A percentile compares a stretch with the other conserved stretches of the same genome.
Conservation (phyloP, 1,140 invertebrate species). For the Wasmannia auropunctata region DNA sequence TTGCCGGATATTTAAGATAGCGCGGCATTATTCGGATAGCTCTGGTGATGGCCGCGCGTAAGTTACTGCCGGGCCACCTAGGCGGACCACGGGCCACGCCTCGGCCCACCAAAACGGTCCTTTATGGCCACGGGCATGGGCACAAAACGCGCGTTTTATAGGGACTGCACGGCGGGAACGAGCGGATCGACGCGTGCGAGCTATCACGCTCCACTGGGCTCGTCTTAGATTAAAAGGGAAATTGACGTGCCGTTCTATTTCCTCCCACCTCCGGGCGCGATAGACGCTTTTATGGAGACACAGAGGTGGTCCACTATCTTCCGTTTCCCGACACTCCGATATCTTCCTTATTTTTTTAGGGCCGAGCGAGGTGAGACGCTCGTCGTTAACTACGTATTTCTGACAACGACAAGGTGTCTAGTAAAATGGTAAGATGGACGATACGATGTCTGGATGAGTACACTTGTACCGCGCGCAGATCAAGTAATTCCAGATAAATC, state of each 20-base stretch:
- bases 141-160: constrained; percentile 72
- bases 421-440: constrained; percentile 52
- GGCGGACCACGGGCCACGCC: constrained; percentile 70
- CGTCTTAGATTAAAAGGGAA: constrained; percentile 70
- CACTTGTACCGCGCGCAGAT: background rate
- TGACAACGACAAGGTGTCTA: constrained; percentile 15
- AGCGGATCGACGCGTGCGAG: constrained; percentile 69
- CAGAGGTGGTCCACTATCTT: constrained; percentile 69
- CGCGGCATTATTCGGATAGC: constrained; percentile 76
- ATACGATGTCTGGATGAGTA: background rate
- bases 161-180: constrained; percentile 43
- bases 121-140: constrained; percentile 58
- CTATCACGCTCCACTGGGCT: constrained; percentile 54
- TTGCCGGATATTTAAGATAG: constrained; percentile 80
- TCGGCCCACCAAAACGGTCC: constrained; percentile 66
- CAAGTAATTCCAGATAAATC: constrained; percentile 4
- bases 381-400: constrained; percentile 30
- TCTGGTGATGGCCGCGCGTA: constrained; percentile 75
- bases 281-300: constrained; percentile 65
- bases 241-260: constrained; percentile 70
- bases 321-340: constrained; percentile 52
- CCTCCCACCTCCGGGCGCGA: constrained; percentile 50
- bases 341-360: constrained; percentile 48
- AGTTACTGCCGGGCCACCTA: constrained; percentile 80
- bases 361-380: constrained; percentile 4